phyloP scores from a whole-genome alignment of 2,888 invertebrate species.

The Phytoseiulus persimilis region DNA sequence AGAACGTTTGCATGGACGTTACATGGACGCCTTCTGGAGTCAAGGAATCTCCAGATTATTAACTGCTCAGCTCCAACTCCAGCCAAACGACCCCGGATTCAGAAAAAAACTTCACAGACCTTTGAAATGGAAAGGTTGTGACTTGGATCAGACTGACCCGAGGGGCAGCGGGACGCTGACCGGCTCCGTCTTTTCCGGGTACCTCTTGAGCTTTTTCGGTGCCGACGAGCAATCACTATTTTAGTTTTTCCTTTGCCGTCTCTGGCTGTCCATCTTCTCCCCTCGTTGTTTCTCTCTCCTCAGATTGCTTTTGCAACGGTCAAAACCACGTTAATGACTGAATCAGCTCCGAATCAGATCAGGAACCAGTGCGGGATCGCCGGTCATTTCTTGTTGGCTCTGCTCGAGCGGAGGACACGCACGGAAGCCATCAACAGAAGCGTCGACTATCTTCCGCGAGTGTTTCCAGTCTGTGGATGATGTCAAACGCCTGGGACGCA shows the following conservation, averaged over 20 bases:
- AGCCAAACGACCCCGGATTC: no score
- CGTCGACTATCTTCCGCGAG: not conserved
- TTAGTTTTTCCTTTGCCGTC: not conserved
- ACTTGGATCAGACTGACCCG: not conserved
- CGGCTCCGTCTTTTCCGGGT: not conserved
- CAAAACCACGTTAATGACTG: not conserved
- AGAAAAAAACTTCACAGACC: not conserved
- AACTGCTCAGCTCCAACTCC: no score
- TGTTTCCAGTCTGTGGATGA: not conserved
- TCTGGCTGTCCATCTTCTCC: not conserved
- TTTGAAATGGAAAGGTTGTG: not conserved
- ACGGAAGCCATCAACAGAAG: not conserved
- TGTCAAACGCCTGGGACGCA: not conserved
- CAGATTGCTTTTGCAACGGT: not conserved
- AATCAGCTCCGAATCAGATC: not conserved
- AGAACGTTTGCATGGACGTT: no score
- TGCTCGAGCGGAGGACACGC: not conserved
- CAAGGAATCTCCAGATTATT: no score
- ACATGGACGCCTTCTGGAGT: no score
- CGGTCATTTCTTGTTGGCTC: not conserved
- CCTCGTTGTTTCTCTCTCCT: not conserved
- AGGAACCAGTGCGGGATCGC: not conserved
- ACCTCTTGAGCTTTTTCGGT: not conserved
- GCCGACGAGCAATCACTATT: not conserved
- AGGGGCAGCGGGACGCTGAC: not conserved